A percentile compares a stretch with the other conserved stretches of the same genome.
These are phyloP conservation scores for Ichneumon xanthorius DNA, from an alignment of 2,888 invertebrate species.

Conservation along the genomic window DNA sequence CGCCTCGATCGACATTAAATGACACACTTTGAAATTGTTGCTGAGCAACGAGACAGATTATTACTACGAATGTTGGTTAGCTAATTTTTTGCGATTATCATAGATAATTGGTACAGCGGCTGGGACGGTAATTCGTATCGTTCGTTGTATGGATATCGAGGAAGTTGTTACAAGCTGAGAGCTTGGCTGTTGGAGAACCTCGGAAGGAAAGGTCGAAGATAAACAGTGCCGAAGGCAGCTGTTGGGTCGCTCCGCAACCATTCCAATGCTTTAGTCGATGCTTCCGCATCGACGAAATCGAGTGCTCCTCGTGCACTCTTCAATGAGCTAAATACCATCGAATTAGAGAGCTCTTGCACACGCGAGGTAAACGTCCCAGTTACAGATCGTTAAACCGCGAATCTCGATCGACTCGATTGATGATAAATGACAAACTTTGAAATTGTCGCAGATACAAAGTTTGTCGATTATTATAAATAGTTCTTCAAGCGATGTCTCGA, in stretches of 20 bases:
- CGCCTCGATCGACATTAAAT: not conserved
- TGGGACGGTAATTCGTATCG: not conserved
- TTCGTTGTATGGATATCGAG: not conserved
- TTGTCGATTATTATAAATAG: not conserved
- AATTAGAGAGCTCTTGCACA: not conserved
- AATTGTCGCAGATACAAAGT: not conserved
- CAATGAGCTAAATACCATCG: slow-evolving; percentile 14
- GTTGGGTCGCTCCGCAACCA: not conserved
- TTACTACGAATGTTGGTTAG: too few relatives aligned
- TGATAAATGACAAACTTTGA: not conserved
- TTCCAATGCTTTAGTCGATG: not conserved
- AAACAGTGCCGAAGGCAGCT: not conserved
- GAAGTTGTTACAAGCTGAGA: not conserved
- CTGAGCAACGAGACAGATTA: too few relatives aligned
- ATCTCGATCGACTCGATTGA: not conserved
- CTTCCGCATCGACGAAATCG: not conserved
- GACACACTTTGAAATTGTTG: too few relatives aligned
- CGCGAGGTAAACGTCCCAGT: not conserved
- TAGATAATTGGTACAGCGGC: not conserved
- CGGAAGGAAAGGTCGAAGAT: slow-evolving; percentile 1
- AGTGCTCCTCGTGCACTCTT: not conserved
- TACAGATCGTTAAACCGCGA: not conserved
- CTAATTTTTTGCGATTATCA: not conserved
- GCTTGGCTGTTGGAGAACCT: not conserved
- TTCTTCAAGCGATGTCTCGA: not conserved